Evolutionary conservation across 2,797 vertebrate genomes (phyloP).

Genomic region (Coluber constrictor): DNA sequence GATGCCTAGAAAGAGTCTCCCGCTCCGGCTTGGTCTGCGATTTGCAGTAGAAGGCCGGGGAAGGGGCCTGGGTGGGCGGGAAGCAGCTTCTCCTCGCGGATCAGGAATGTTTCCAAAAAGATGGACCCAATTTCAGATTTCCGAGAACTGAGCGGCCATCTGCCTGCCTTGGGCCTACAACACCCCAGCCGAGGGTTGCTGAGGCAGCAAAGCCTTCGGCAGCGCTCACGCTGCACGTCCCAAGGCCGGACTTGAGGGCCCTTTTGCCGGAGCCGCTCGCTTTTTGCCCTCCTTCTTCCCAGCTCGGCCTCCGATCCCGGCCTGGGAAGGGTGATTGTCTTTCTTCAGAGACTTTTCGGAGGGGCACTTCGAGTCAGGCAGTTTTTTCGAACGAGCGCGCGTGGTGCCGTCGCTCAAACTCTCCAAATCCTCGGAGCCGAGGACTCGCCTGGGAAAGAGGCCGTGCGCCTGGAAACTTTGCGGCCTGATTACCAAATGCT

Average conservation of each 20-base stretch:
- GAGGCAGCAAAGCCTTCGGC: neutral
- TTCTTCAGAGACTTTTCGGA: neutral
- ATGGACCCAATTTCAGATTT: neutral
- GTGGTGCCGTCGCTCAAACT: neutral
- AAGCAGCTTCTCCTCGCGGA: neutral
- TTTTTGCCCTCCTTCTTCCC: neutral
- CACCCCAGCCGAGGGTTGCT: neutral
- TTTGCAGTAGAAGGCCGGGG: neutral
- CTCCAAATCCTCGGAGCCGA: neutral
- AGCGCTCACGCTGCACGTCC: neutral
- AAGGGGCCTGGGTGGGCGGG: neutral
- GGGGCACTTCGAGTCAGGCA: neutral
- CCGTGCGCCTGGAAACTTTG: neutral
- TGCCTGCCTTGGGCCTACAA: neutral
- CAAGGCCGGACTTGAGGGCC: neutral
- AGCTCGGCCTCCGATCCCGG: neutral
- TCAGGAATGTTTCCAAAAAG: neutral
- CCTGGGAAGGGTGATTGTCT: neutral
- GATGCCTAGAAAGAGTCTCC: neutral
- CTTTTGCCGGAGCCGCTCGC: neutral
- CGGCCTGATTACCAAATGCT: neutral
- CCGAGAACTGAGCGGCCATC: neutral
- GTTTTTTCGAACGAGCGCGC: neutral
- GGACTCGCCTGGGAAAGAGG: neutral
- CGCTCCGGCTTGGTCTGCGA: neutral